Evolutionary conservation across 2,797 vertebrate genomes (phyloP).

Genomic region (Microctenopoma stevenorrisi): DNA sequence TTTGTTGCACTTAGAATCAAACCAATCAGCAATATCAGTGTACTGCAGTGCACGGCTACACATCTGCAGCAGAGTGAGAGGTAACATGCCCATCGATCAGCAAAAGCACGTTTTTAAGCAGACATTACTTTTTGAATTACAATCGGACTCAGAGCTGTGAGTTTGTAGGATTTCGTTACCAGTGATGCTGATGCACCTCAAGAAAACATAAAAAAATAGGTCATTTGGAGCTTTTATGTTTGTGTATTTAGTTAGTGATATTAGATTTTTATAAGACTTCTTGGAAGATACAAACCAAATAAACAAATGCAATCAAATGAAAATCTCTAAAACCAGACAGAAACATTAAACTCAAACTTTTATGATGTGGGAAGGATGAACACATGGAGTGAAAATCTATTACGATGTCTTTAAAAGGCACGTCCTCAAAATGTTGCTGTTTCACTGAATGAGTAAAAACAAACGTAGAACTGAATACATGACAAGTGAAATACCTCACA

Average conservation of each 20-base stretch:
- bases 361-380: conserved; percentile 7
- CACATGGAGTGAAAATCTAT: neutral
- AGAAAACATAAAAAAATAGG: neutral
- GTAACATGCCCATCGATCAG: neutral
- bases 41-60: neutral
- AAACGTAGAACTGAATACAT: neutral
- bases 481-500: conserved; percentile 12
- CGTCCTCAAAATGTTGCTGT: neutral
- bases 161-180: neutral
- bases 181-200: neutral
- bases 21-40: neutral
- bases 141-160: neutral
- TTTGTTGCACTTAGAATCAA: neutral
- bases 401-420: neutral
- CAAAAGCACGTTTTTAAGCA: too few species aligned
- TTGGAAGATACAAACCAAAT: too few species aligned
- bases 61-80: neutral
- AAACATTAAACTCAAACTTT: too few species aligned
- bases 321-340: too few species aligned
- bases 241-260: too few species aligned
- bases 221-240: too few species aligned
- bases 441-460: conserved; percentile 29
- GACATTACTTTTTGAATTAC: too few species aligned
- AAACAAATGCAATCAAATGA: too few species aligned
- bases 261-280: too few species aligned